Conservation (phyloP, 37 sponge, comb jelly and placozoan genomes). For the Beroe forskalii region DNA sequence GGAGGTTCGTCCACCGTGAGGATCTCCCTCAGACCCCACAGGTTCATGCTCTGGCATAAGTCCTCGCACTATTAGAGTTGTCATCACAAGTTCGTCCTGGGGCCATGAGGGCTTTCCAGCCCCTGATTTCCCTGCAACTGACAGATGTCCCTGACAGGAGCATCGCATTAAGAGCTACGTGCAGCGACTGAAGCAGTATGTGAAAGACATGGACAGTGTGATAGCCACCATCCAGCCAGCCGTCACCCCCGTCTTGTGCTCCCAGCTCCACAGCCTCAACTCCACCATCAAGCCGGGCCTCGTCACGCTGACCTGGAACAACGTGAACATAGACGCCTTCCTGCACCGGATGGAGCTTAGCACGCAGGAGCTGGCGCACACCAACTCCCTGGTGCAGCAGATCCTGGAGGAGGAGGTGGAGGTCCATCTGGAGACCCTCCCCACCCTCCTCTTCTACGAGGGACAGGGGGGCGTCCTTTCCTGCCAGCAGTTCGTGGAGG, state of each 20-base stretch:
- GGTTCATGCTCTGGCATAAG: too few relatives aligned
- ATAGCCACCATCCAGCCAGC: slow-evolving; percentile 38
- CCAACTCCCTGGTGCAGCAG: slow-evolving; percentile 32
- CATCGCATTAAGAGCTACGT: slow-evolving; percentile 75
- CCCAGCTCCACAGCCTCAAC: slow-evolving; percentile 26
- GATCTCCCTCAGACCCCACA: too few relatives aligned
- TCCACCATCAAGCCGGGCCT: slow-evolving; percentile 78
- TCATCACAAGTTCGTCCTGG: too few relatives aligned
- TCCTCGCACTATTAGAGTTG: too few relatives aligned
- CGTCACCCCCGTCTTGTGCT: slow-evolving; percentile 69
- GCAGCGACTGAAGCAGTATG: slow-evolving; percentile 73
- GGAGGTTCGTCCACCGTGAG: too few relatives aligned
- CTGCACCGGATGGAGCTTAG: slow-evolving; percentile 69
- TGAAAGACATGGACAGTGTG: slow-evolving; percentile 62
- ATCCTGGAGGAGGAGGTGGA: slow-evolving; percentile 47
- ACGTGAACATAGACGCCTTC: slow-evolving; percentile 91
- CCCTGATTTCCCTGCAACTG: too few relatives aligned
- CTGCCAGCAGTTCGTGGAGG: slow-evolving; percentile 14
- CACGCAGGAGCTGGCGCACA: slow-evolving; percentile 32
- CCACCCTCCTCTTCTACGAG: slow-evolving; percentile 52
- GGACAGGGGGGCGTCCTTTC: neutral
- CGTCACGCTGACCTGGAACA: slow-evolving; percentile 87
- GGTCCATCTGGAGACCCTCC: slow-evolving; percentile 18
- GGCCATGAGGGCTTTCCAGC: too few relatives aligned
- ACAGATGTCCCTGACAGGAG: too few relatives aligned